Evolutionary conservation across 2,888 invertebrate species (phyloP), one percentile per base, ranked within the genome.

Genomic region (Caenorhabditis drosophilae): DNA sequence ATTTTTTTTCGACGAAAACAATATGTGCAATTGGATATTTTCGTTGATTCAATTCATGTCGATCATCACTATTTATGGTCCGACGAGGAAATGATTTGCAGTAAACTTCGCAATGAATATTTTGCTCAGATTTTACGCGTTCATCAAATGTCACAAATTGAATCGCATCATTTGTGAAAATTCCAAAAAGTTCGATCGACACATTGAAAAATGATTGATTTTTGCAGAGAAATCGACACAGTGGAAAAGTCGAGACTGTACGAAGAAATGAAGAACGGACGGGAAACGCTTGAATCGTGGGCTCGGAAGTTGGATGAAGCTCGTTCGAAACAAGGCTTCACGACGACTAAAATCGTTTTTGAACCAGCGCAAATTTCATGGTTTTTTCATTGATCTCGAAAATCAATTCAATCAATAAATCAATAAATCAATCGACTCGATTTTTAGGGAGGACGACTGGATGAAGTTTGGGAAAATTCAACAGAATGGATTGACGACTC

Each of bases 11-110:
- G n/a, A n/a, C n/a, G n/a, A n/a, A n/a, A n/a, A n/a, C n/a, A n/a
- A n/a, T 67, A 58, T 36, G 51, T 48, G 4, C 57, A 61, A 48
- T 36, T 67, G 4, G 58, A 62, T 35, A 58, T 67, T 4, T 62
- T 67, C 53, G 45, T 67, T 6, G 67, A 67, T 38, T 67, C 67
- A 6, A 54, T 67, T 16, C 67, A 67, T n/a, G 41, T 67, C n/a
- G 67, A 67, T 48, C 51, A 67, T 50, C 58, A 67, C 44, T 38
- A 46, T 50, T 46, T 61, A 22, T 67, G 67, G 67, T 34, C 48
- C 4, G 45, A 49, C 2, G 67, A 67, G 26, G 67, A 67, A 31
- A 47, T 57, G 15, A 26, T 47, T 1, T 25, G 49, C 15, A 31
- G 48, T 4, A 44, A 60, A 9, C 16, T 67, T 12, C 27, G 67